phyloP scores from a whole-genome alignment of 2,113 vertebrate genomes.

The Cacatua alba region DNA sequence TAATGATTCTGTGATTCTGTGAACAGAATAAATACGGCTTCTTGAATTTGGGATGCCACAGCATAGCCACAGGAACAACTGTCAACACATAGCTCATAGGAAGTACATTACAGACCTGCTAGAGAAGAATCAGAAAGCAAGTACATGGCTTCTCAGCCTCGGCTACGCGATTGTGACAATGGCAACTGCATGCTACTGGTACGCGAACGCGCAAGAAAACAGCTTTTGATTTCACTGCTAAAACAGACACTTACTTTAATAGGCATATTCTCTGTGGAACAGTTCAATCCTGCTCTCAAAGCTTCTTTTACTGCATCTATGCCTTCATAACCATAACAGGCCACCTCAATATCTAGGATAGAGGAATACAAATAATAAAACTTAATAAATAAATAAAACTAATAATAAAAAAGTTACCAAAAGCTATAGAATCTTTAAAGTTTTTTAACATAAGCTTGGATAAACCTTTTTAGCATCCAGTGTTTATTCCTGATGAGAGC shows the following conservation, averaged over 20 bases:
- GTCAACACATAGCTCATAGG: not conserved
- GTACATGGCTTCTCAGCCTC: not conserved
- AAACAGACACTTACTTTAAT: slow-evolving; percentile 87
- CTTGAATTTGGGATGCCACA: not conserved
- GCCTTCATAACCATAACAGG: slow-evolving; percentile 97
- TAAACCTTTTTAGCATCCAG: not conserved
- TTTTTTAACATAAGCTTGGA: not conserved
- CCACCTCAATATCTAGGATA: slow-evolving; percentile 93
- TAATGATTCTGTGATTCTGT: not conserved
- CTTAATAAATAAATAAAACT: not conserved
- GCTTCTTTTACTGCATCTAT: slow-evolving; percentile 98
- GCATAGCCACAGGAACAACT: not conserved
- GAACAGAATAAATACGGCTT: not conserved
- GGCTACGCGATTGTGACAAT: accelerated
- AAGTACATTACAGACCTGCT: not conserved
- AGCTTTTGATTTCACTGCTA: not conserved
- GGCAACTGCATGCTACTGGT: not conserved
- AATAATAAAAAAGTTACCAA: not conserved
- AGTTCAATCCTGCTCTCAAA: slow-evolving; percentile 90
- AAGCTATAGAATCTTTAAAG: not conserved
- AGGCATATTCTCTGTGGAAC: slow-evolving; percentile 96
- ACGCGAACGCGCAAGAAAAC: not conserved
- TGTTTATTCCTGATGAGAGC: not conserved
- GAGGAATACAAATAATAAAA: not conserved
- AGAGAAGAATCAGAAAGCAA: not conserved